Evolutionary conservation across 2,113 vertebrate genomes (phyloP), one percentile per base, ranked within the genome.

Genomic region (Chrysochloris asiatica): DNA sequence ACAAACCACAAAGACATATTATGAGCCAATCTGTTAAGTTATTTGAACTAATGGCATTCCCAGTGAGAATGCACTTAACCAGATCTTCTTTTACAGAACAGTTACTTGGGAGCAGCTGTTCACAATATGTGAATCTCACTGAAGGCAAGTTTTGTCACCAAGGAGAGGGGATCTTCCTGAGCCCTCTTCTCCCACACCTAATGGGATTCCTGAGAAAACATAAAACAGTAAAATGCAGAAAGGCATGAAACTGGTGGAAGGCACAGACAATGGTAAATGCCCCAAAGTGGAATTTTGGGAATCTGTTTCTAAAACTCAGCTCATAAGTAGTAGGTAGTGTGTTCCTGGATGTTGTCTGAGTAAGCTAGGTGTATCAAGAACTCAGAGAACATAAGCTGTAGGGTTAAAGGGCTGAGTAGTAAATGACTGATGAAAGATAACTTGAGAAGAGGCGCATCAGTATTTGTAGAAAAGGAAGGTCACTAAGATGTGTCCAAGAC

Each of bases 41-140:
- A 88, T 67, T 75, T 71, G 48, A 72, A 88, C 36, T 43, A 17
- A 9, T 80, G 1, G 4, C 21, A 56, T n/a, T 22, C 28, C 48
- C 73, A 56, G 11, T 69, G 17, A 83, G 21, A 91, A 80, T 73
- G 24, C 48, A 88, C 72, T 94, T 28, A n/a, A 56, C 77, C 36
- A 63, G 8, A 21, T 72, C 50, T 86, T 90, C 72, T 77, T 91
- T 88, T 90, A 81, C 33, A 93, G 79, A 59, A 24, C 38, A 30
- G 16, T 61, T 24, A 77, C 41, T 22, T 89, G 30, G 83, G 14
- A 93, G 36, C 6, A 86, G 36, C 41, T 65, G 12, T 59, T 77
- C 83, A 21, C 84, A 77, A 73, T n/a, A n/a, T 43, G 45, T 30
- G 45, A 86, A 77, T 77, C 80, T 81, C 45, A 50, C 11, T 76